These are phyloP conservation scores for Buphagus erythrorhynchus DNA, from an alignment of 2,797 vertebrate species.

Conservation along the genomic window DNA sequence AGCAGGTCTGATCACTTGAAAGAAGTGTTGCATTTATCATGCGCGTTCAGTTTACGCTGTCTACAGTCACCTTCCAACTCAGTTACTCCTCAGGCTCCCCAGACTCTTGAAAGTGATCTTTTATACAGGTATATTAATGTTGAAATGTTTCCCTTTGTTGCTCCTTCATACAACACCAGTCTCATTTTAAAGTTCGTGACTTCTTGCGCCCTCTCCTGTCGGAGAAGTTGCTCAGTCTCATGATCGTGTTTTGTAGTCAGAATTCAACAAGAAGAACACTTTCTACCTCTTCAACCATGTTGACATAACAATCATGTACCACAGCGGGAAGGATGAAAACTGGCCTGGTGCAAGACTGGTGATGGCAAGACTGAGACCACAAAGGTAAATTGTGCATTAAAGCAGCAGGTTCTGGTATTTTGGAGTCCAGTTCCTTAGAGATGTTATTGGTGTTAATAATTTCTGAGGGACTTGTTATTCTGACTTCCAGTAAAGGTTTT, in stretches of 20 bases:
- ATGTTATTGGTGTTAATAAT: not conserved
- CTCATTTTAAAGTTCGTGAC: not conserved
- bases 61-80: not conserved
- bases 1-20: not conserved
- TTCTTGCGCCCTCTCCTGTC: slow-evolving; percentile 27
- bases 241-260: slow-evolving; percentile 77
- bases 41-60: not conserved
- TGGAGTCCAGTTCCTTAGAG: not conserved
- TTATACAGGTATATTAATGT: not conserved
- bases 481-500: not conserved
- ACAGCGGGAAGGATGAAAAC: slow-evolving; percentile 80
- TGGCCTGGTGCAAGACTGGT: slow-evolving; percentile 86
- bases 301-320: slow-evolving; percentile 90
- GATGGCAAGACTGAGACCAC: slow-evolving; percentile 86
- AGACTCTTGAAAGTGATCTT: not conserved
- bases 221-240: not conserved
- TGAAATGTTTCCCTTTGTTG: not conserved
- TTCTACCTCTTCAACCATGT: slow-evolving; percentile 93
- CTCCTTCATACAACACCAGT: not conserved
- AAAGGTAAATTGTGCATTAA: slow-evolving; percentile 78
- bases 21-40: not conserved
- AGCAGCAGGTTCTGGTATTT: not conserved
- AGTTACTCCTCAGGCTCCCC: not conserved
- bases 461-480: not conserved
- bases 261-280: slow-evolving; percentile 89